Evolutionary conservation across 2,888 invertebrate genomes (phyloP).

Genomic region (Luperina nickerlii): DNA sequence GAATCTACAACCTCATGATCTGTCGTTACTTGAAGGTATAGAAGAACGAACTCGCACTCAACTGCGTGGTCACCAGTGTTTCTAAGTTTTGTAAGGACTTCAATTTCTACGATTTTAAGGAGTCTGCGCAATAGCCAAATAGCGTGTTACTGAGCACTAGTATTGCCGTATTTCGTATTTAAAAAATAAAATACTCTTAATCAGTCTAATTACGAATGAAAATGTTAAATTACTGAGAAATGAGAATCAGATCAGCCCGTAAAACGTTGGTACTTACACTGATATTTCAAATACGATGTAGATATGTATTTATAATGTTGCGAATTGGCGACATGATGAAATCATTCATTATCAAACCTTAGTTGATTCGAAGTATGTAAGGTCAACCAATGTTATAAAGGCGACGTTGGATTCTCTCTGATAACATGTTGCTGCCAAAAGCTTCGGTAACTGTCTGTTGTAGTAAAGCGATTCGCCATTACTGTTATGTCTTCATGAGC

Average conservation of each 20-base stretch:
- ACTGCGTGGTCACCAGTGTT: neutral
- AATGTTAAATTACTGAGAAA: neutral
- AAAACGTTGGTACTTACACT: neutral
- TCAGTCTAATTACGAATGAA: slow-evolving; percentile 2
- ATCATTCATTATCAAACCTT: slow-evolving; percentile 1
- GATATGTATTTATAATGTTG: neutral
- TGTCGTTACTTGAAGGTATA: neutral
- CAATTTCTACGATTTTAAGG: neutral
- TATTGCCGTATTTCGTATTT: neutral
- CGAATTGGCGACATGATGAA: neutral
- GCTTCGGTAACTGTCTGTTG: slow-evolving; percentile 9
- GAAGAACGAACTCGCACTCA: neutral
- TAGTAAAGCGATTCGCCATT: neutral
- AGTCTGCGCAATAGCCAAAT: neutral
- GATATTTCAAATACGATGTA: neutral
- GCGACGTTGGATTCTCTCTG: neutral
- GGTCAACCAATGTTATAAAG: slow-evolving; percentile 6
- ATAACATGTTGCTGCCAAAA: neutral
- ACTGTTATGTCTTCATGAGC: slow-evolving; percentile 15
- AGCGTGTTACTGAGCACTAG: neutral
- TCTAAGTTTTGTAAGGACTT: neutral
- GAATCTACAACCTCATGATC: neutral
- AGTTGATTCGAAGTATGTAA: neutral
- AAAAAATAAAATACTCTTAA: neutral
- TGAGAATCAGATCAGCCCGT: neutral